Base-by-base conservation (phyloP, 2,113 vertebrate genomes). In the Takifugu flavidus region DNA sequence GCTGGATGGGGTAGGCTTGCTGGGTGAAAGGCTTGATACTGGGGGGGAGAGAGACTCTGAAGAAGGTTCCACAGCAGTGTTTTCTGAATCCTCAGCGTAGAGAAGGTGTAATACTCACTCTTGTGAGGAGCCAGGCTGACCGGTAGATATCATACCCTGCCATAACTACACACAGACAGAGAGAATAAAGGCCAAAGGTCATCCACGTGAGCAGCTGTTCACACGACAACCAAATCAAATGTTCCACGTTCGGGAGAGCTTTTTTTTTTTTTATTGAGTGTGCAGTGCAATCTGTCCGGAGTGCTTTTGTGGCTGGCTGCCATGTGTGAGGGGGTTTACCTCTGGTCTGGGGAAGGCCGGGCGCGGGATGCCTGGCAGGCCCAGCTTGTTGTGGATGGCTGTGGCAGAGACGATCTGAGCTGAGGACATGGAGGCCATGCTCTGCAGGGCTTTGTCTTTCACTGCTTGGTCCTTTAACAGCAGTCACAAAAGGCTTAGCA, bases 371-470 rank as follows among this genome's bases (percentile, higher is more conserved):
- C 96, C 96, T 73, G 97, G 95, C 86, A 99, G 93, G 79, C 97
- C 96, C 85, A 99, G 93, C 87, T 99, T 99, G 93, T 96, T 98
- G 94, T 98, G 96, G 89, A 99, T 99, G 80, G 96, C 96, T 39
- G 97, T 99, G 83, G 97, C 97, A 11, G 97, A 99, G 86, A 99
- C 97, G 76, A 99, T 99, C 93, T 99, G 97, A 82, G 97, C 97
- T 26, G 97, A 99, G 57, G 97, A 99, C 97, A 99, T 99, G 89
- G 96, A 95, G 75, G 97, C 96, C 96, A 99, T 99, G 91, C 97
- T 98, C 91, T 99, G 97, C 83, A 99, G 93, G 85, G 97, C 97
- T 94, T 99, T 99, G 91, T 98, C 97, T 93, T 99, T 99, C 80
- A 97, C 95, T 50, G 96, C 96, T 90, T 98, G 97, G 95, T 99